Evolutionary conservation across 2,113 vertebrate genomes (phyloP), one percentile per base, ranked within the genome.

Genomic region (Nesogale talazaci): DNA sequence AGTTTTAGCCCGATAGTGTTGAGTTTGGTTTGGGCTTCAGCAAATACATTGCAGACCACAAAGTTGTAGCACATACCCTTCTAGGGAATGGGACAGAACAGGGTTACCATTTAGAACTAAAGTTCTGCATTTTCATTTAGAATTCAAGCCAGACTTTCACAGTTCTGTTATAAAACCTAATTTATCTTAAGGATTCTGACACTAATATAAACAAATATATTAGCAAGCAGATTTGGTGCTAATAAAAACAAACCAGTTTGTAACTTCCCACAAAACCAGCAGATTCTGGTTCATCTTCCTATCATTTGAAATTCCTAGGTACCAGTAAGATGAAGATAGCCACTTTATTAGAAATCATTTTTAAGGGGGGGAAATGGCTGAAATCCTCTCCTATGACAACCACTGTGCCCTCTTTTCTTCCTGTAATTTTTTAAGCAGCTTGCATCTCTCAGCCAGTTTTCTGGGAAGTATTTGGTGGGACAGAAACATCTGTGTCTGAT

Each of bases 401-500:
- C 59, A 12, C n/a, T 6, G 11, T 63, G 70, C 65, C 59, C 69
- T 92, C 63, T 85, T 82, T 83, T 79, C 77, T 63, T 90, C n/a
- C 57, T 83, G 12, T 78, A 87, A 93, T 56, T 84, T 65, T 86
- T 57, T 52, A 83, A 90, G 83, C 69, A 87, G 70, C 19, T 88
- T 78, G 85, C 46, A 27, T 85, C 36, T 83, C 38, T 38, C 29
- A 57, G 17, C 16, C 81, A 82, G 11, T 57, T 86, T 88, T n/a
- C 46, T 52, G 80, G 89, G 31, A 72, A 76, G 75, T 79, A 4
- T 75, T 31, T 56, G 38, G n/a, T 72, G 40, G 8, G n/a, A 4
- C 56, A 63, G 57, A 75, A 92, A 76, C 89, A 93, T 95, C 89
- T 92, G 92, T 86, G 80, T 79, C 59, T 46, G 5, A 10, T 5